Percentiles rank a stretch among this genome's conserved stretches.
Evolutionary conservation across 2,113 vertebrate species (phyloP).

Genomic region (Melanotaenia duboulayi): DNA sequence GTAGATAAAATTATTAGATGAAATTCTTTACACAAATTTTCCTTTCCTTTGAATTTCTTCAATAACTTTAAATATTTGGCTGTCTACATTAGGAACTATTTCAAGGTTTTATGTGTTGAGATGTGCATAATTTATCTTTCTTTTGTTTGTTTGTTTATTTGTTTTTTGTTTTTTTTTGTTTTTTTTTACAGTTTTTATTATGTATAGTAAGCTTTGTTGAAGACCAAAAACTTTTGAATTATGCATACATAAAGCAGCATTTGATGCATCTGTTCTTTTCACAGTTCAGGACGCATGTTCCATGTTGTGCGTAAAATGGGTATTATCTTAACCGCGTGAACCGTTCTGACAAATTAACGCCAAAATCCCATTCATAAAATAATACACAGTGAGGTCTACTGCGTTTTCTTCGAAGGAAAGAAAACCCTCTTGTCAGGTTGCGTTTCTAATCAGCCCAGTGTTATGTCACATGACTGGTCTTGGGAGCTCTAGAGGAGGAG

Average conservation of each 20-base stretch:
- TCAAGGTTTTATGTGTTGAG: too few species aligned
- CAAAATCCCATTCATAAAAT: constrained; percentile 2
- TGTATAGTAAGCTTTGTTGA: too few species aligned
- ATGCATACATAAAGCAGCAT: neutral
- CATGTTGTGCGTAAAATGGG: neutral
- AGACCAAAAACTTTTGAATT: neutral
- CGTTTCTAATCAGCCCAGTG: constrained; percentile 61
- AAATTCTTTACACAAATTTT: too few species aligned
- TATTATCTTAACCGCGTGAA: neutral
- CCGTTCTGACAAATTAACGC: neutral
- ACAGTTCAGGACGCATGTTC: neutral
- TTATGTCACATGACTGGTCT: constrained; percentile 74
- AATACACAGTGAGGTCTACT: constrained; percentile 6
- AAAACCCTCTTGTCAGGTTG: constrained; percentile 56
- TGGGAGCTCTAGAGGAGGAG: constrained; percentile 61
- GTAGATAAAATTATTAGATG: too few species aligned
- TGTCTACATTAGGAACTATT: too few species aligned
- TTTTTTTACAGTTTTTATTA: too few species aligned
- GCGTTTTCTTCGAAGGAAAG: constrained; percentile 13
- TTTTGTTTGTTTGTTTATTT: too few species aligned
- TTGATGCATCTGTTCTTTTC: neutral
- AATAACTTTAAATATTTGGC: too few species aligned
- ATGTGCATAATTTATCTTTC: too few species aligned
- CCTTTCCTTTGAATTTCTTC: too few species aligned
- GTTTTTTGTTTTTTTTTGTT: too few species aligned